Conservation (phyloP, 2,888 invertebrate species). For the Pecten maximus region DNA sequence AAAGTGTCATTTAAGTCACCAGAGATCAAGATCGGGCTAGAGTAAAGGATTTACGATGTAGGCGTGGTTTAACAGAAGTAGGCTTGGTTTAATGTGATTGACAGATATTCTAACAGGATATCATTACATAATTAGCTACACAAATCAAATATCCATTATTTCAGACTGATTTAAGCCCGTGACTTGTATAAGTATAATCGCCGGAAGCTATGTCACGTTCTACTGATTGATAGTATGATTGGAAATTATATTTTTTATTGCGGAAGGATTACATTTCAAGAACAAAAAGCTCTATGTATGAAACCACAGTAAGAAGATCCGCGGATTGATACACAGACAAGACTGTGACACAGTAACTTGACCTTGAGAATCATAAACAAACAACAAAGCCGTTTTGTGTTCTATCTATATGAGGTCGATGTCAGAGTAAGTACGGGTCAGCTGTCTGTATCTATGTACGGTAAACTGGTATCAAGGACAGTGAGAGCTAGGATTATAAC, state of each 20-base stretch:
- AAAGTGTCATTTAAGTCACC: constrained; percentile 20
- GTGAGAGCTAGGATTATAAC: too few species aligned
- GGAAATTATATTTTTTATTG: background rate
- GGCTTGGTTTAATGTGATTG: background rate
- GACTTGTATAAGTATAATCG: background rate
- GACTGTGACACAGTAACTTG: background rate
- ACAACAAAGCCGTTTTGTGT: background rate
- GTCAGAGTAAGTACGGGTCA: too few species aligned
- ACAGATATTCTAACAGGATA: background rate
- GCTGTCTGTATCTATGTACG: too few species aligned
- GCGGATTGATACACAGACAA: background rate
- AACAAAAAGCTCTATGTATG: background rate
- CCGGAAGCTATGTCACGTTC: background rate
- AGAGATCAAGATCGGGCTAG: background rate
- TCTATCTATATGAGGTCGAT: background rate
- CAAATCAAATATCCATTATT: background rate
- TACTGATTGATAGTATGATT: background rate
- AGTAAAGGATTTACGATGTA: background rate
- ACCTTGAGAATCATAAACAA: background rate
- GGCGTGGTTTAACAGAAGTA: background rate
- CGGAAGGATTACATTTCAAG: background rate
- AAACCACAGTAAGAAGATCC: background rate
- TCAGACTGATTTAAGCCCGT: background rate
- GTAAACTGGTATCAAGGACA: too few species aligned
- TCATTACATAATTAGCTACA: background rate